These are phyloP conservation scores for Tauraco erythrolophus DNA, from an alignment of 2,113 vertebrate genomes.

Conservation along the genomic window DNA sequence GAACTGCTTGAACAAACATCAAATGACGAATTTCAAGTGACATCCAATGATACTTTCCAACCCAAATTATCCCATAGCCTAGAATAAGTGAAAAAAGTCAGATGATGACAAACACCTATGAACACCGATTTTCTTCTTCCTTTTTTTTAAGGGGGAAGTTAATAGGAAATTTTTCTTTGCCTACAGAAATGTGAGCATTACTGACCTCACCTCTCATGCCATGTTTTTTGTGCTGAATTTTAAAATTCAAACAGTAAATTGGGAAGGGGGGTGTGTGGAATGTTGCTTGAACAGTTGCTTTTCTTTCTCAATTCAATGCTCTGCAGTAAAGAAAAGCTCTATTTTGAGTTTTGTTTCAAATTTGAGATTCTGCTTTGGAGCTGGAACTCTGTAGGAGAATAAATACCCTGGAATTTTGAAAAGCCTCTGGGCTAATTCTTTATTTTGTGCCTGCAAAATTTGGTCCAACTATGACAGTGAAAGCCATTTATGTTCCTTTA, in stretches of 20 bases:
- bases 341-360: background rate
- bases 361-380: background rate
- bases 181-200: background rate
- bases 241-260: background rate
- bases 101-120: background rate
- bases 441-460: background rate
- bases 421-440: background rate
- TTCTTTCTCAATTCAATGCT: background rate
- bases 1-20: background rate
- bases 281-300: background rate
- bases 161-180: background rate
- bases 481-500: background rate
- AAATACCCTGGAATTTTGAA: background rate
- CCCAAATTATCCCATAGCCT: background rate
- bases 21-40: background rate
- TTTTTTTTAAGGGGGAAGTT: background rate
- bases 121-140: background rate
- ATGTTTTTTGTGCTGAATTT: background rate
- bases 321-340: background rate
- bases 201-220: accelerated
- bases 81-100: background rate
- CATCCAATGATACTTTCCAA: background rate
- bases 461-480: background rate
- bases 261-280: accelerated
- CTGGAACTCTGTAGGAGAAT: background rate